These are phyloP conservation scores for Sinodicranocentrus sp. DNA, from an alignment of 2,888 invertebrate species.

Conservation along the genomic window DNA sequence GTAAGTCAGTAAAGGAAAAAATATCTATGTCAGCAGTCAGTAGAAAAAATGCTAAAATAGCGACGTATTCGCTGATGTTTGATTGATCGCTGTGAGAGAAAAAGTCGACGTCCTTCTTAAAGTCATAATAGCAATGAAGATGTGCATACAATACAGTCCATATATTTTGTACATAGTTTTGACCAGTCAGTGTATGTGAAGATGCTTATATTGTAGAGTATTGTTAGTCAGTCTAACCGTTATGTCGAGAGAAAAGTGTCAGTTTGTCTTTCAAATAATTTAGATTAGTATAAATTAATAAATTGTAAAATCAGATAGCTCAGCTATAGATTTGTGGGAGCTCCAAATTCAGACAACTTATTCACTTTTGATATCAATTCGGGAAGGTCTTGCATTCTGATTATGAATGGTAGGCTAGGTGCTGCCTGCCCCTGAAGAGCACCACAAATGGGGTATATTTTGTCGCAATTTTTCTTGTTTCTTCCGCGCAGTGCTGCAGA, in stretches of 20 bases:
- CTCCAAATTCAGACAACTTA: conserved; percentile 6
- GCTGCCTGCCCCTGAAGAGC: conserved; percentile 16
- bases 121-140: too few relatives aligned
- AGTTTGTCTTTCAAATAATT: not conserved
- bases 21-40: too few relatives aligned
- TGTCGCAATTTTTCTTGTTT: conserved; percentile 62
- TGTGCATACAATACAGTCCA: too few relatives aligned
- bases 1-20: too few relatives aligned
- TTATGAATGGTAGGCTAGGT: conserved; percentile 49
- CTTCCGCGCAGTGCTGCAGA: conserved; percentile 64
- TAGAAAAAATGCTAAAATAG: too few relatives aligned
- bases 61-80: too few relatives aligned
- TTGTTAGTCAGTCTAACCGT: conserved; percentile 10
- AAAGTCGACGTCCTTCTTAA: too few relatives aligned
- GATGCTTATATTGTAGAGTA: too few relatives aligned
- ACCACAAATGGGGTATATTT: conserved; percentile 67
- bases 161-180: too few relatives aligned
- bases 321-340: conserved; percentile 42
- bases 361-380: conserved; percentile 41
- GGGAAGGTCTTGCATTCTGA: conserved; percentile 62
- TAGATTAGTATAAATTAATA: conserved; percentile 14
- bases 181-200: too few relatives aligned
- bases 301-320: not conserved
- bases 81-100: too few relatives aligned
- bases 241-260: too few relatives aligned